A percentile compares a stretch with the other conserved stretches of the same genome.
phyloP scores from a whole-genome alignment of 2,888 invertebrate genomes.

The Eumerus sabulonum region DNA sequence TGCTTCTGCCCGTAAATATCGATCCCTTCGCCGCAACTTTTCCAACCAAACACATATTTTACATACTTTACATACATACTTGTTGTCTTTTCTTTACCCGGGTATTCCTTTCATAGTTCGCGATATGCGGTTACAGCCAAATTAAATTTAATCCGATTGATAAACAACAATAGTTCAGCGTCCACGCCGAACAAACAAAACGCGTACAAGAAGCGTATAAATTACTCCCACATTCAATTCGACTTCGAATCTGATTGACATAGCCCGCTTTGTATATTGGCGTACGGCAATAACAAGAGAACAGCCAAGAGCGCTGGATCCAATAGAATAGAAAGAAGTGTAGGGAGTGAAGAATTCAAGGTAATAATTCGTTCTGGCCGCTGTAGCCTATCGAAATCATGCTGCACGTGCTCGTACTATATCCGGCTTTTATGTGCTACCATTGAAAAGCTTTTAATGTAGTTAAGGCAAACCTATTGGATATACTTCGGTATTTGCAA shows the following conservation, averaged over 20 bases:
- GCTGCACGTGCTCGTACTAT: background rate
- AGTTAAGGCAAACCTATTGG: conserved; percentile 26
- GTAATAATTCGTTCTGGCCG: conserved; percentile 13
- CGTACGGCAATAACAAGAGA: conserved; percentile 29
- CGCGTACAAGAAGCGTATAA: background rate
- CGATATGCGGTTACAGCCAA: conserved; percentile 25
- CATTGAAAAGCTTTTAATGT: conserved; percentile 18
- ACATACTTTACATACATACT: no score
- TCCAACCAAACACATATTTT: conserved; percentile 36
- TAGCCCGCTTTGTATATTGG: conserved; percentile 36
- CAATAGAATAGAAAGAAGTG: background rate
- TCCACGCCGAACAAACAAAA: conserved; percentile 1
- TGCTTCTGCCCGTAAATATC: conserved; percentile 35
- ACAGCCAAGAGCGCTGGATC: conserved; percentile 1
- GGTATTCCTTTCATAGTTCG: conserved; percentile 5
- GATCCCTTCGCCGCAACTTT: conserved; percentile 19
- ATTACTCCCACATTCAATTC: conserved; percentile 2
- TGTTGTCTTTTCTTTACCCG: background rate
- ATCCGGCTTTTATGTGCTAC: background rate
- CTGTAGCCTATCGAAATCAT: conserved; percentile 1
- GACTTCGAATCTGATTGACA: conserved; percentile 35
- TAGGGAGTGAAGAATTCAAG: conserved; percentile 5
- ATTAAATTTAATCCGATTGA: conserved; percentile 49
- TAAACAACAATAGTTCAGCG: conserved; percentile 28
- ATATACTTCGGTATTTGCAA: conserved; percentile 35